phyloP scores from a whole-genome alignment of 1,140 invertebrate species.

The Micrasema longulum region DNA sequence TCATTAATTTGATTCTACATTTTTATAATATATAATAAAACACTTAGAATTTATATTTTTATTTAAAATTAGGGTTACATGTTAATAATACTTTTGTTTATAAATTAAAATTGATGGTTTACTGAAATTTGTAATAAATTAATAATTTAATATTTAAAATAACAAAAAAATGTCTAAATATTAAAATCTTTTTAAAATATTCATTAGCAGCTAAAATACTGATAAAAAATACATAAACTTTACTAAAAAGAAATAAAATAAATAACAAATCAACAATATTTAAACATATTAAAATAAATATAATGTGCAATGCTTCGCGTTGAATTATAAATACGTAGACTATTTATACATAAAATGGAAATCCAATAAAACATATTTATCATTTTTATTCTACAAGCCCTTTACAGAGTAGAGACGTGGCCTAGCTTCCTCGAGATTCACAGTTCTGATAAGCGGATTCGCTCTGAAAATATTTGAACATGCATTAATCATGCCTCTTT shows the following conservation, averaged over 20 bases:
- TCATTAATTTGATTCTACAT: constrained; percentile 26
- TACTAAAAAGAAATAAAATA: not conserved
- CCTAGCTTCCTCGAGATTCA: no score
- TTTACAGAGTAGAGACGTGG: no score
- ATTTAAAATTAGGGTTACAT: constrained; percentile 21
- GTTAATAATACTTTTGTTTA: constrained; percentile 31
- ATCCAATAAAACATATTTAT: no score
- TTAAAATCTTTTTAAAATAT: not conserved
- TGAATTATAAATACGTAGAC: no score
- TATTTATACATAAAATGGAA: no score
- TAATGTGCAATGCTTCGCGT: no score
- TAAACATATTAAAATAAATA: no score
- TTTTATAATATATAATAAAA: constrained; percentile 18
- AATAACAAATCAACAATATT: no score
- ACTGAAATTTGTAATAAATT: constrained; percentile 6
- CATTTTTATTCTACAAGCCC: no score
- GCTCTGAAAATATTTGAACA: no score
- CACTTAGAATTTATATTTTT: constrained; percentile 25
- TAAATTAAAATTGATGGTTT: not conserved
- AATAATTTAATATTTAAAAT: not conserved
- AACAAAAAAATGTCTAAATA: not conserved
- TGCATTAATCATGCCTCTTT: no score
- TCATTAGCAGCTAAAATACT: not conserved
- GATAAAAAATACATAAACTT: not conserved
- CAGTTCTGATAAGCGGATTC: no score